Base-by-base conservation (phyloP, 1,140 invertebrate genomes). In the Ridgeia piscesae region DNA sequence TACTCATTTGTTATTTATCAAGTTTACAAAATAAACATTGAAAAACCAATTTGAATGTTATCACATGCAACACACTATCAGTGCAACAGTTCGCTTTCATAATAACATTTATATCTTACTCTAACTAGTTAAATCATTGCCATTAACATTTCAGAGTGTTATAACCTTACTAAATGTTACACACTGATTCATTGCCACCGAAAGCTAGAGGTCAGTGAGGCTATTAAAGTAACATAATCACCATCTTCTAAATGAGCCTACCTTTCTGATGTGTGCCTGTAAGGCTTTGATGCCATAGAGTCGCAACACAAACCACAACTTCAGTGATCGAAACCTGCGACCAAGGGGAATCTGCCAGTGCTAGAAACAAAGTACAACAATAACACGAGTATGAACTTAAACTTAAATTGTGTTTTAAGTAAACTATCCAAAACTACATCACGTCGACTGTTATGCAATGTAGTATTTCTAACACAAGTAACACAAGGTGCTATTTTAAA, bases 321-420 rank as follows among this genome's bases (percentile, higher is more conserved):
- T 99, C 8, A 99, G 96, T 0, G 99, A 97, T 34, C 98, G 97
- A 94, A 99, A 99, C 94, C 98, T 96, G 91, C 98, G 96, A 8
- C 98, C 98, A 77, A 99, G 95, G 21, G 98, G 97, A 94, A 99
- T 98, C 96, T 99, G 98, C 98, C 98, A 99, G 95, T 99, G 98
- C 97, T 99, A 42, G 14, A 6, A 42, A 90, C 58, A 77, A 6
- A 77, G 48, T 8, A 35, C 8, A 91, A 88, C 6, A 33, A 35
- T 50, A 50, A 50, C 6, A 50, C 48, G 6, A 17, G 6, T 50
- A 17, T 50, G 48, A 50, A 50, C 6, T 50, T 50, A 50, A 50
- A 50, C 6, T 50, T 17, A 17, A 50, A 8, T 50, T 50, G 48
- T 50, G 17, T 17, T 50, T 50, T 8, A 50, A 50, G 17, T 50